Evolutionary conservation across 2,113 vertebrate species (phyloP).

Genomic region (Formicarius rufipectus): DNA sequence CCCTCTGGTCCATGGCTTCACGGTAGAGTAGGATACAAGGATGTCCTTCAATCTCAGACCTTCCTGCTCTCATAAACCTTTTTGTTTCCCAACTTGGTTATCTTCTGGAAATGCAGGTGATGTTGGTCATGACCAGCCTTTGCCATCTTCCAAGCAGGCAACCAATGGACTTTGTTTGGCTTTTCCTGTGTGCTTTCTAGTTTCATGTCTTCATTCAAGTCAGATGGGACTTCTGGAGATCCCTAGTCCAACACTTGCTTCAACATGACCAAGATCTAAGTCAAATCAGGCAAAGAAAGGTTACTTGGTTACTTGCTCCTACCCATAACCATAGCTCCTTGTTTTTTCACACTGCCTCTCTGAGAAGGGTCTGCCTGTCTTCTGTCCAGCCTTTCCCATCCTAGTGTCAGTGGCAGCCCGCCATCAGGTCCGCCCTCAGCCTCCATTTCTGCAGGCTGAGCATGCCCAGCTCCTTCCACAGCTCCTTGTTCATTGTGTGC

Average conservation of each 20-base stretch:
- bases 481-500: rapidly evolving
- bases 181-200: not conserved
- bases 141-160: not conserved
- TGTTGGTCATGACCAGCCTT: not conserved
- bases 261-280: not conserved
- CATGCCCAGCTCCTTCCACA: not conserved
- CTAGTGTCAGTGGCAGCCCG: not conserved
- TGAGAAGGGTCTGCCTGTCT: not conserved
- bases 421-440: no score
- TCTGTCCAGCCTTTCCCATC: not conserved
- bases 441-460: not conserved
- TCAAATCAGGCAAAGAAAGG: not conserved
- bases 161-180: not conserved
- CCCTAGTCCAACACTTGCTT: not conserved
- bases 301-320: not conserved
- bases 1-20: not conserved
- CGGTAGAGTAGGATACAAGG: not conserved
- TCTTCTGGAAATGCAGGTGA: not conserved
- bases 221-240: not conserved
- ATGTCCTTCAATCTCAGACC: not conserved
- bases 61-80: not conserved
- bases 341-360: not conserved
- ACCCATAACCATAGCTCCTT: not conserved
- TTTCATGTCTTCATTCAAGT: not conserved
- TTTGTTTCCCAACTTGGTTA: not conserved